Base-by-base conservation (phyloP, 1,140 invertebrate genomes). In the Lepidurus arcticus region DNA sequence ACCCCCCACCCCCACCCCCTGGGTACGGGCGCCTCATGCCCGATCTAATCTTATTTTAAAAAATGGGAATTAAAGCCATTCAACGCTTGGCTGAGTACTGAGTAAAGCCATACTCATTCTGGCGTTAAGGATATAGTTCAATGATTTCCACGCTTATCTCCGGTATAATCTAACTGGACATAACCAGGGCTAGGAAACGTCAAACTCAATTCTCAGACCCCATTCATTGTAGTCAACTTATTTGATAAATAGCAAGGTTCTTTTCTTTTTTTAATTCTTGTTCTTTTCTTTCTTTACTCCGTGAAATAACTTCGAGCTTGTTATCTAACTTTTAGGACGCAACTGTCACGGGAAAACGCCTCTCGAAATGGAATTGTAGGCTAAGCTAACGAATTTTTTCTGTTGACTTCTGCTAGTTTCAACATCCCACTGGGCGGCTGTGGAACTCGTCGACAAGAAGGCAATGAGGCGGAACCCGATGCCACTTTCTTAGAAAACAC, bases 401-500 rank as follows among this genome's bases (percentile, higher is more conserved):
- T 16, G 47, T 78, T 73, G 21, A 16, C 75, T 44, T 24, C 43
- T 78, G 47, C 26, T 73, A 80, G 80, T 76, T 81, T 81, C 77
- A 73, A 76, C 34, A 79, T 81, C 24, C 81, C 81, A 2, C 76
- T 79, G 43, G 80, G 80, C 47, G 77, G 77, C 5, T 82, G 82
- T 76, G 81, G 81, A 1, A 82, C 82, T 21, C 42, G 45, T 8
- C 79, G 80, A 2, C 78, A 81, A 47, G 24, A 44, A 73, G 45
- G 42, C 8, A 43, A 24, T 42, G 13, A 75, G 78, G 65, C 76
- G 10, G 53, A 79, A 53, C 43, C 73, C 76, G 80, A 78, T 24
- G 83, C 83, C n/a, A 78, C 80, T 9, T 83, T 78, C 65, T 81
- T 84, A n/a, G 84, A 84, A 73, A 84, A 84, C 78, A 83, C 82